Evolutionary conservation across 2,888 invertebrate genomes (phyloP).

Genomic region (Agelastica alni): DNA sequence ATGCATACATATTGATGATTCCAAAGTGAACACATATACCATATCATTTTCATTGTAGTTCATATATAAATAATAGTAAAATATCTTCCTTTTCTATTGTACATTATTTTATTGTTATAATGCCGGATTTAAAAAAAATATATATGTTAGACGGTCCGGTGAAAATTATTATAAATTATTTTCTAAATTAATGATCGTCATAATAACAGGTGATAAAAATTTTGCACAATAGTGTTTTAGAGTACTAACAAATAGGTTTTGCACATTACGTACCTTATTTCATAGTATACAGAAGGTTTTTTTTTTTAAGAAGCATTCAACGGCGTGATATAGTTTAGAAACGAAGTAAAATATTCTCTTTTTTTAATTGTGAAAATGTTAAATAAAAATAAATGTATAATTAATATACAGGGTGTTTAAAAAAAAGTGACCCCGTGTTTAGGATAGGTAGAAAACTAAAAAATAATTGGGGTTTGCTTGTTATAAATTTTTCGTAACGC

Average conservation of each 20-base stretch:
- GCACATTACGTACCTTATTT: conserved; percentile 28
- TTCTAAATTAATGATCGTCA: conserved; percentile 29
- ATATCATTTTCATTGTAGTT: conserved; percentile 21
- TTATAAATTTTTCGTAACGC: too few relatives aligned
- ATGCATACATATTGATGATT: conserved; percentile 14
- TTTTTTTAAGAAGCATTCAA: too few relatives aligned
- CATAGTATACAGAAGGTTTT: conserved; percentile 24
- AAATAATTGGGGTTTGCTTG: too few relatives aligned
- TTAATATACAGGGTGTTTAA: too few relatives aligned
- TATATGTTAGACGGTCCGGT: not conserved
- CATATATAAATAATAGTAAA: conserved; percentile 1
- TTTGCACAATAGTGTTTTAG: conserved; percentile 39
- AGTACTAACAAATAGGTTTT: conserved; percentile 23
- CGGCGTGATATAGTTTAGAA: too few relatives aligned
- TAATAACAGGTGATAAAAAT: conserved; percentile 38
- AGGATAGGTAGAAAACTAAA: too few relatives aligned
- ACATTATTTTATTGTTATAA: conserved; percentile 4
- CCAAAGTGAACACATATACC: conserved; percentile 14
- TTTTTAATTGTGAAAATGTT: too few relatives aligned
- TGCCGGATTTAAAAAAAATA: not conserved
- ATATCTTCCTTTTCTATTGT: conserved; percentile 9
- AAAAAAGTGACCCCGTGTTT: too few relatives aligned
- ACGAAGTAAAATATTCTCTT: too few relatives aligned
- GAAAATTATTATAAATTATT: conserved; percentile 5
- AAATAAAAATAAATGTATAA: too few relatives aligned